Evolutionary conservation across 2,797 vertebrate species (phyloP), one percentile per base, ranked within the genome.

Genomic region (Chiropotes sagulatus): DNA sequence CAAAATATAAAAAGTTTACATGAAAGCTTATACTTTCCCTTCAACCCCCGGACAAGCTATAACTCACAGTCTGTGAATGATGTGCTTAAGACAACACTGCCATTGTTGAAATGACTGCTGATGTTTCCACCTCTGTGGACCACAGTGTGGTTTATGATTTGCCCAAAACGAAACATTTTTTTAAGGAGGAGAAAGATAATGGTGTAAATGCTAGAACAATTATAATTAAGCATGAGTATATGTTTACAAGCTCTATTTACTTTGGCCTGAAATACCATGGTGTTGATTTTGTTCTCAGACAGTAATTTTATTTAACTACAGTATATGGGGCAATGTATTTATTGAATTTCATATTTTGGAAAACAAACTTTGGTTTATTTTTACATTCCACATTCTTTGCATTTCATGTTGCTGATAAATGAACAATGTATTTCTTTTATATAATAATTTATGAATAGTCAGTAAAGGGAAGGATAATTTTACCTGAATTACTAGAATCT

Each of bases 161-260:
- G 98, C 95, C 33, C 57, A 91, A 94, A 93, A 67, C 72, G 67
- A 90, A 89, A 95, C 88, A 57, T 44, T 64, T 61, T 92, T 92
- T 93, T 84, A 79, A 87, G 82, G 67, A 39, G 85, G 96, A 96
- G 36, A 97, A 95, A 96, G 85, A 97, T 96, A 97, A 75, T 84
- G 2, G 33, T 92, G 36, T 4, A 0, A 95, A 95, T 70, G 92
- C 39, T 61, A 76, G 30, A 96, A 81, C 10, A 30, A 79, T 97
- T 97, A 94, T 97, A 98, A 97, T 97, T 97, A 97, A 97, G 95
- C 7, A 94, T 88, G 70, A 94, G 79, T 76, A 82, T 78, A 97
- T 84, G 92, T 84, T 93, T 73, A 85, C 58, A 84, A 96, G 78
- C 57, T 97, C 93, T 81, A 76, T 90, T 97, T 97, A 92, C 97